Base-by-base conservation (phyloP, 2,888 invertebrate genomes). In the Torymus tubicola region DNA sequence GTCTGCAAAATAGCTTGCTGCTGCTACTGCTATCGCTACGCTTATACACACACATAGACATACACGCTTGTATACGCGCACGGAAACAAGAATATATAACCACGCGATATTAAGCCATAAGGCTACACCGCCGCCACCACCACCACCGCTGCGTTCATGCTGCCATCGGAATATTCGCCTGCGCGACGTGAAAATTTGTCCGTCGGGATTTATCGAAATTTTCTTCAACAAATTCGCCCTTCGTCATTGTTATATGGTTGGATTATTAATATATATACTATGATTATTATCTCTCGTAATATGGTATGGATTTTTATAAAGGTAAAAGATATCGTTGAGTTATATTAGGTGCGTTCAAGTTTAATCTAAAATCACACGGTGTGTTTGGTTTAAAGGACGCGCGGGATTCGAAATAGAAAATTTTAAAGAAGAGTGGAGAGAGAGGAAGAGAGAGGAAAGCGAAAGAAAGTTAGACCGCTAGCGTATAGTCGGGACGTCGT, bases 51-150 rank as follows among this genome's bases (percentile, higher is more conserved):
- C n/a, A n/a, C 69, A 57, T 52, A 64, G 55, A 13, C 58, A 64
- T 2, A 52, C 16, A 16, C 53, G 13, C n/a, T n/a, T n/a, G n/a
- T n/a, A n/a, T n/a, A n/a, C 61, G 10, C 52, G 60, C 67, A 75
- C 68, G 73, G 67, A 77, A 67, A 83, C 80, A 80, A 84, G 84
- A 84, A 84, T 76, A 74, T 84, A 85, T 77, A 82, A 81, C 77
- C 78, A 24, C 50, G 64, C 84, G 82, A 84, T 85, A 85, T 85
- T 84, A 84, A 85, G 77, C 83, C 83, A 83, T 84, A 84, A 83
- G 83, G 64, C 60, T 14, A 8, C 31, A 31, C 31, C 42, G 8
- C 42, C 42, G 42, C 42, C 52, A 16, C 4, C 14, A 21, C 78
- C 60, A 68, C 31, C 31, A n/a, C n/a, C n/a, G n/a, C n/a, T n/a